Conservation (phyloP, 1,140 invertebrate genomes). For the Meloidogyne hapla region DNA sequence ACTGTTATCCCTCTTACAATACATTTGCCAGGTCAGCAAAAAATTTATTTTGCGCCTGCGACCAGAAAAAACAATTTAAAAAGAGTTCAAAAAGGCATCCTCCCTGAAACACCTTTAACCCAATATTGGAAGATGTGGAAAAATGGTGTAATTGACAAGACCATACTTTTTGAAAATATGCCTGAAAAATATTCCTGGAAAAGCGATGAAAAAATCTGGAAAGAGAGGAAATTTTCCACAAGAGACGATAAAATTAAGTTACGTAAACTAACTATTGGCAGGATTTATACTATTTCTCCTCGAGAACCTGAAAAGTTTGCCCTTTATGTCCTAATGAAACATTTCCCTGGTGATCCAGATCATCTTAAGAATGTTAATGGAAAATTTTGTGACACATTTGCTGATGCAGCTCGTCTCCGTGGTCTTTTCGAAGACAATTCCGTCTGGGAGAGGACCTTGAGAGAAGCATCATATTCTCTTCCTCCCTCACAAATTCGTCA, state of each 20-base stretch:
- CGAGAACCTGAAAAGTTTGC: neutral
- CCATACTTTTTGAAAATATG: neutral
- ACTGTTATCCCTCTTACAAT: neutral
- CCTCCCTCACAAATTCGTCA: neutral
- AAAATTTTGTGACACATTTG: neutral
- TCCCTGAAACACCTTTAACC: neutral
- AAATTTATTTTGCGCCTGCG: neutral
- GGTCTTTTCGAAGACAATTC: constrained; percentile 1
- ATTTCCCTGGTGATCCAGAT: neutral
- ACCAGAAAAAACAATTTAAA: neutral
- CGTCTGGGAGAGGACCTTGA: neutral
- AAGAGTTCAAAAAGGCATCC: neutral
- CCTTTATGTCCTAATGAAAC: neutral
- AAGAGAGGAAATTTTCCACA: neutral
- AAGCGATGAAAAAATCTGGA: neutral
- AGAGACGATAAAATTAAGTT: neutral
- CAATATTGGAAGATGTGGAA: neutral
- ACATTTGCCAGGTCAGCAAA: neutral
- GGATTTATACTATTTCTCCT: constrained; percentile 4
- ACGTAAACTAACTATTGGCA: neutral
- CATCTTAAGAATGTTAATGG: neutral
- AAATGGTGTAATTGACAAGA: too few relatives aligned
- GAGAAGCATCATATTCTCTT: neutral
- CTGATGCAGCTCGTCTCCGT: neutral
- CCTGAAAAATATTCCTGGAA: constrained; percentile 7